Conservation (phyloP, 2,888 invertebrate genomes). For the Nysson spinosus region DNA sequence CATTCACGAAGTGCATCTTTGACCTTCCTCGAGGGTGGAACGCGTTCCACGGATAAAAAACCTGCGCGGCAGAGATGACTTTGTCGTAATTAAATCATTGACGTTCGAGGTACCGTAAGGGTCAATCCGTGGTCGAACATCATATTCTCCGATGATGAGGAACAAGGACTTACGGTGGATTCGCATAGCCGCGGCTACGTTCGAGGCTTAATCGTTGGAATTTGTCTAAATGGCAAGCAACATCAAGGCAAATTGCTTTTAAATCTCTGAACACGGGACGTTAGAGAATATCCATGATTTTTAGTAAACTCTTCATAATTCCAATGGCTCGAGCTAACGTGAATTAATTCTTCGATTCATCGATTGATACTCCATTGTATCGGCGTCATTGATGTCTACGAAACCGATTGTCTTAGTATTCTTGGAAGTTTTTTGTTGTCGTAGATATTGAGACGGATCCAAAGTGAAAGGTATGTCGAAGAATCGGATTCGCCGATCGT, state of each 20-base stretch:
- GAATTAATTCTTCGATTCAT: too few species aligned
- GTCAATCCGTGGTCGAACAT: slow-evolving; percentile 53
- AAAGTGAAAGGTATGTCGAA: too few species aligned
- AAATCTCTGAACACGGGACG: slow-evolving; percentile 21
- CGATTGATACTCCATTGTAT: too few species aligned
- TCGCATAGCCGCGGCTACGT: slow-evolving; percentile 46
- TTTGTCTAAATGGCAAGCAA: slow-evolving; percentile 65
- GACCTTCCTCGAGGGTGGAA: slow-evolving; percentile 52
- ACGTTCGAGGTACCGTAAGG: slow-evolving; percentile 58
- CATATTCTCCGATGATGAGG: slow-evolving; percentile 31
- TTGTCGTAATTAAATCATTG: slow-evolving; percentile 60
- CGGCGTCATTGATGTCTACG: too few species aligned
- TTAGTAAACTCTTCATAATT: too few species aligned
- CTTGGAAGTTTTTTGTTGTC: too few species aligned
- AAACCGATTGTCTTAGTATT: too few species aligned
- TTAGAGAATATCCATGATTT: slow-evolving; percentile 23
- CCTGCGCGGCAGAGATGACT: slow-evolving; percentile 40
- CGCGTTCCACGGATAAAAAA: slow-evolving; percentile 8
- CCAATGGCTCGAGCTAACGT: too few species aligned
- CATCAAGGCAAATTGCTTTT: slow-evolving; percentile 31
- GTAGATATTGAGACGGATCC: too few species aligned
- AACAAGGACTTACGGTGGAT: slow-evolving; percentile 25
- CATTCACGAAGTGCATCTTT: slow-evolving; percentile 33
- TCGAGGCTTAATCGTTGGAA: slow-evolving; percentile 63
- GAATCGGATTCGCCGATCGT: too few species aligned